A percentile compares a stretch with the other conserved stretches of the same genome.
phyloP scores from a whole-genome alignment of 2,797 vertebrate genomes.

The Anableps anableps region DNA sequence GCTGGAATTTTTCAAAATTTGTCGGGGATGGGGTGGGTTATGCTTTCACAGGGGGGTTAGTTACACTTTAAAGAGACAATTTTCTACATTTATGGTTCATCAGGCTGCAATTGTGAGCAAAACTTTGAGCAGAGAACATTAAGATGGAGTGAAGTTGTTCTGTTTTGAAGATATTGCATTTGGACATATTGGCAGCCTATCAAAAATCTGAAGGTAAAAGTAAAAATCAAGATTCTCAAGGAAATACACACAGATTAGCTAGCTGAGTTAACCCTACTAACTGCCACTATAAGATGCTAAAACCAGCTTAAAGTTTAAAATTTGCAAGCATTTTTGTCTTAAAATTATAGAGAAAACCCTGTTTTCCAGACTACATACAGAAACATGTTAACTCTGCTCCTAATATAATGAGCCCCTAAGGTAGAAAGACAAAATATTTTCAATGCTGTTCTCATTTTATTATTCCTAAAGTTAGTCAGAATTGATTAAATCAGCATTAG shows the following conservation, averaged over 20 bases:
- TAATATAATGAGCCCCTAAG: neutral
- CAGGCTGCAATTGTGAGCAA: neutral
- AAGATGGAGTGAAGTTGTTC: neutral
- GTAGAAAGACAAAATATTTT: neutral
- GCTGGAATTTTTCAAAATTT: no score
- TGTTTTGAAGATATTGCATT: neutral
- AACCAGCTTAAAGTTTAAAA: no score
- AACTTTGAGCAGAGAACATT: no score
- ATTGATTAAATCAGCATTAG: no score
- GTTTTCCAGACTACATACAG: neutral
- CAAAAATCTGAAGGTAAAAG: neutral
- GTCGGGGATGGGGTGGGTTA: no score
- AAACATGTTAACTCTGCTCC: neutral
- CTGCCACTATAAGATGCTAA: no score
- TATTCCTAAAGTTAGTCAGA: no score
- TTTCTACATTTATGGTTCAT: neutral
- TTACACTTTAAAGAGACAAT: neutral
- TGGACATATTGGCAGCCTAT: neutral
- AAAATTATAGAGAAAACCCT: neutral
- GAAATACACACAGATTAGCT: neutral
- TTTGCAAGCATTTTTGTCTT: neutral
- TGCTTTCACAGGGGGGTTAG: no score
- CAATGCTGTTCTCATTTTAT: neutral
- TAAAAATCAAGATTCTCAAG: no score
- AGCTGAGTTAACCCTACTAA: neutral